Percentiles rank a stretch among this genome's conserved stretches.
phyloP scores from a whole-genome alignment of 2,888 invertebrate genomes.

The Heliconius cydno region DNA sequence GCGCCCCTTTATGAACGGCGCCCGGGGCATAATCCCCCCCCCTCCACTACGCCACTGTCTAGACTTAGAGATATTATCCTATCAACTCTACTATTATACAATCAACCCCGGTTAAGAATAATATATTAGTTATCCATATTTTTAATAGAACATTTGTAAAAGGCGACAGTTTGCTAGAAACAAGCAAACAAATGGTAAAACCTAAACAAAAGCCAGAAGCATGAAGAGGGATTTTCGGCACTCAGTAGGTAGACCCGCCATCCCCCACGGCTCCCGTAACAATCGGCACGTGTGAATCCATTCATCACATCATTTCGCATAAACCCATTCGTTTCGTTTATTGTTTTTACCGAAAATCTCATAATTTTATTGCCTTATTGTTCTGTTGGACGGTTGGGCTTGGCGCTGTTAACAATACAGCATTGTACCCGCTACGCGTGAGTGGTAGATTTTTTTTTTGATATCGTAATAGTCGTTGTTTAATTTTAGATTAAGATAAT shows the following conservation, averaged over 20 bases:
- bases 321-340: slow-evolving; percentile 21
- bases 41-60: too few relatives aligned
- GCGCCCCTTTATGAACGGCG: too few relatives aligned
- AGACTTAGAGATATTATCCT: too few relatives aligned
- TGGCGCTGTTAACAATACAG: slow-evolving; percentile 49
- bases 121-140: not conserved
- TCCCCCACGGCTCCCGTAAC: slow-evolving; percentile 21
- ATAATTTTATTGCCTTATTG: slow-evolving; percentile 45
- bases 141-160: not conserved
- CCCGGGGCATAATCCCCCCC: too few relatives aligned
- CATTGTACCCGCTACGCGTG: slow-evolving; percentile 50
- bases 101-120: not conserved
- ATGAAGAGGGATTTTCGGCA: slow-evolving; percentile 10
- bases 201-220: slow-evolving; percentile 10
- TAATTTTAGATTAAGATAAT: slow-evolving; percentile 46
- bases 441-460: slow-evolving; percentile 51
- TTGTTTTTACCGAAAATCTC: slow-evolving; percentile 42
- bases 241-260: slow-evolving; percentile 12
- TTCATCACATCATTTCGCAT: slow-evolving; percentile 19
- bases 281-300: slow-evolving; percentile 36
- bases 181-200: not conserved
- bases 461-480: slow-evolving; percentile 48
- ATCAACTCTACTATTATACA: too few relatives aligned
- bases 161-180: slow-evolving; percentile 18
- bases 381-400: slow-evolving; percentile 43